phyloP scores from a whole-genome alignment of 2,797 vertebrate species.

The Sebastes flavidus region DNA sequence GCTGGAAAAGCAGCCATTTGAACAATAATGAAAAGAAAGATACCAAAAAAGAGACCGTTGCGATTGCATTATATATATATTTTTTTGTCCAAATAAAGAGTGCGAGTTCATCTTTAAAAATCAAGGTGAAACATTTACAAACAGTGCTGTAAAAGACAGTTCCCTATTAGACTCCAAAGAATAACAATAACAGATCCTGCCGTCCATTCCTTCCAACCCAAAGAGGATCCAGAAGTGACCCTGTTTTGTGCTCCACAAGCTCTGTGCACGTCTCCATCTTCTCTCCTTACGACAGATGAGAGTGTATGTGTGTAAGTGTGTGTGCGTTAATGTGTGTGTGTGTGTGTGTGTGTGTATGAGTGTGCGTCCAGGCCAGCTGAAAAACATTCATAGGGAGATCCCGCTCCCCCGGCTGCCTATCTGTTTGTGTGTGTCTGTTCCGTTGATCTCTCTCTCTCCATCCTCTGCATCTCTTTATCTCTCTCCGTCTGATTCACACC shows the following conservation, averaged over 20 bases:
- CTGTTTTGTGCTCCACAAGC: constrained; percentile 72
- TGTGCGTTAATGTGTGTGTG: neutral
- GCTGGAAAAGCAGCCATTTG: constrained; percentile 78
- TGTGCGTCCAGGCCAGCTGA: constrained; percentile 92
- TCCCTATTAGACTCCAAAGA: constrained; percentile 66
- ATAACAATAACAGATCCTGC: constrained; percentile 68
- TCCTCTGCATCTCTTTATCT: constrained; percentile 10
- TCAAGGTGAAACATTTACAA: constrained; percentile 76
- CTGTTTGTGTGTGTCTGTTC: neutral
- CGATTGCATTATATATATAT: constrained; percentile 57
- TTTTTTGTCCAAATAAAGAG: constrained; percentile 74
- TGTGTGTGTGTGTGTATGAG: neutral
- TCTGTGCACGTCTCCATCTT: constrained; percentile 72
- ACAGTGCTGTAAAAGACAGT: constrained; percentile 81
- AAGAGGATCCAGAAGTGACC: constrained; percentile 73
- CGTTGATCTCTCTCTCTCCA: neutral
- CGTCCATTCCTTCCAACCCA: constrained; percentile 56
- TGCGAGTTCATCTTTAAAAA: constrained; percentile 70
- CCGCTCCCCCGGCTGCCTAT: constrained; percentile 85
- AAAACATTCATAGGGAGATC: constrained; percentile 89
- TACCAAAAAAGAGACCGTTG: constrained; percentile 51
- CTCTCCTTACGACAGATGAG: constrained; percentile 67
- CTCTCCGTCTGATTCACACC: constrained; percentile 85
- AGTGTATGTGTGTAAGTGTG: constrained; percentile 12
- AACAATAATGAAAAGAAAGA: constrained; percentile 67